Percentiles rank a stretch among this genome's conserved stretches.
Evolutionary conservation across 2,113 vertebrate species (phyloP).

Genomic region (Semnornis frantzii): DNA sequence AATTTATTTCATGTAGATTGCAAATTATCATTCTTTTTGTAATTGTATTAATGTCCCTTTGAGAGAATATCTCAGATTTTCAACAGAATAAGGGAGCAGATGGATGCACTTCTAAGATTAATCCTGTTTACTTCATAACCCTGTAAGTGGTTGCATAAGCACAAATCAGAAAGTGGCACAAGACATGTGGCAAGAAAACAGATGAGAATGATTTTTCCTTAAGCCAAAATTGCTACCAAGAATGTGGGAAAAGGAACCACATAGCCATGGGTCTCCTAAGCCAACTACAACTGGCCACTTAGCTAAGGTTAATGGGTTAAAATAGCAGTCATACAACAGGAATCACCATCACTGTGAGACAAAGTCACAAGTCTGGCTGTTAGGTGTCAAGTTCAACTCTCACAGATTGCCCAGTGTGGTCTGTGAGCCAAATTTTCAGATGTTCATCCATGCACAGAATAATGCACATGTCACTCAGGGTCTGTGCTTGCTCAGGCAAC

Average conservation of each 20-base stretch:
- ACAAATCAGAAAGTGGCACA: background rate
- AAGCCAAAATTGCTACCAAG: background rate
- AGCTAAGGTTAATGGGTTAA: constrained; percentile 27
- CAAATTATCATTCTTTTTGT: background rate
- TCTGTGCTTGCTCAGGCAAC: constrained; percentile 61
- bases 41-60: background rate
- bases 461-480: constrained; percentile 59
- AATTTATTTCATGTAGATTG: background rate
- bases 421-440: constrained; percentile 33
- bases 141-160: background rate
- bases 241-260: background rate
- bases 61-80: background rate
- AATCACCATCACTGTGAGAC: background rate
- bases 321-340: background rate
- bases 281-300: background rate
- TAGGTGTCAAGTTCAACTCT: constrained; percentile 63
- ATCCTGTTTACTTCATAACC: background rate
- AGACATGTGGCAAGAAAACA: background rate
- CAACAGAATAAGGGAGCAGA: background rate
- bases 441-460: background rate
- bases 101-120: background rate
- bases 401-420: constrained; percentile 49
- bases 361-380: background rate
- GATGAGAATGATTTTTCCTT: background rate
- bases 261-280: accelerated